Base-by-base conservation (phyloP, 2,888 invertebrate genomes). In the Lochmaea capreae region DNA sequence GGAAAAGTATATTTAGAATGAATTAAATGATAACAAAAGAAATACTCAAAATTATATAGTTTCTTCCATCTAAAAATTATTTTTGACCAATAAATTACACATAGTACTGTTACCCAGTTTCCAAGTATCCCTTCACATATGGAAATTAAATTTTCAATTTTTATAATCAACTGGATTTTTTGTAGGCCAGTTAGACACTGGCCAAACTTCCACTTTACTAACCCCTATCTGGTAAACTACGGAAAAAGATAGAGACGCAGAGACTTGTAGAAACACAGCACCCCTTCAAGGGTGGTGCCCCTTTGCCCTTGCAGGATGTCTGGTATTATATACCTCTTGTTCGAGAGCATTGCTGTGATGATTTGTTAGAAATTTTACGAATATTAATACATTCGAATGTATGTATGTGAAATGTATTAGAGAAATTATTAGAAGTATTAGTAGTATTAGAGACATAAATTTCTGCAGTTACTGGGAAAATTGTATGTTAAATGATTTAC, bases 361-460 rank as follows among this genome's bases (percentile, higher is more conserved):
- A 75, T 75, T 72, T 58, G 58, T 67, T 67, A 68, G 68, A 70
- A 68, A 75, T 75, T 72, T 62, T 62, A 62, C 39, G 39, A 62
- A 61, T 39, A 8, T 33, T 33, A 33, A 33, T 33, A 33, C 6
- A 33, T 14, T 33, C 12, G 33, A 61, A 39, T n/a, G 9, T 10
- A 43, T 11, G 42, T 22, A 22, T 22, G 22, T 3, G 1, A 22
- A 22, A 22, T 22, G 3, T 2, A 22, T 3, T 22, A 2, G 22
- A 22, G 22, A 1, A 22, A 22, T 22, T 22, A 22, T 22, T 22
- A 3, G 22, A 22, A n/a, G n/a, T n/a, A n/a, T n/a, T n/a, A n/a
- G n/a, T n/a, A n/a, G n/a, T n/a, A n/a, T n/a, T n/a, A n/a, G n/a
- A n/a, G n/a, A n/a, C n/a, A n/a, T n/a, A n/a, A n/a, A n/a, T n/a